These are phyloP conservation scores for Brenthis daphne DNA, from an alignment of 2,888 invertebrate genomes.

Conservation along the genomic window DNA sequence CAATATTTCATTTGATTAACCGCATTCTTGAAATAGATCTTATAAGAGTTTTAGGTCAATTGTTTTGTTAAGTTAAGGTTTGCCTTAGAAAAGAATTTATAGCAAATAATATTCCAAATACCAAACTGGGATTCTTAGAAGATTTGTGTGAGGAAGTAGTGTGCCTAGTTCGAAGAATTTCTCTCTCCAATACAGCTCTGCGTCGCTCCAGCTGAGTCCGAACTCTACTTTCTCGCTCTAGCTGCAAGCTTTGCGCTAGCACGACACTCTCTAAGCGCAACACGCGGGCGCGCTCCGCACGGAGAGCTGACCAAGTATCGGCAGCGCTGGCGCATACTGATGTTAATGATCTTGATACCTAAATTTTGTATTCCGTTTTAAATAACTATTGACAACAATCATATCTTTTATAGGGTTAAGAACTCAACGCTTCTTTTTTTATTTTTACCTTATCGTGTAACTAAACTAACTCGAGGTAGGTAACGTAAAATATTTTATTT, in stretches of 20 bases:
- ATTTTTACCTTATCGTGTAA: no score
- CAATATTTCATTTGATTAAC: no score
- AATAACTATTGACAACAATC: not conserved
- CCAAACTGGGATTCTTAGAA: constrained; percentile 51
- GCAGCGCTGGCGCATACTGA: constrained; percentile 62
- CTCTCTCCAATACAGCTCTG: constrained; percentile 62
- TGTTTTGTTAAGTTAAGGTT: no score
- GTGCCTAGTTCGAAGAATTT: constrained; percentile 54
- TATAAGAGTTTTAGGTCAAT: no score
- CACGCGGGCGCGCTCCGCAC: constrained; percentile 67
- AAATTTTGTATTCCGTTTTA: not conserved
- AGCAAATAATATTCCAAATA: constrained; percentile 12
- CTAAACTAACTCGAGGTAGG: no score
- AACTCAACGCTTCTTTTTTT: no score
- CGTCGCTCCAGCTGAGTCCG: constrained; percentile 70
- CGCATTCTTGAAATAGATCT: no score
- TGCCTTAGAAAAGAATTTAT: not conserved
- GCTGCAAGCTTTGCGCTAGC: constrained; percentile 63
- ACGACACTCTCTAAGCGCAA: constrained; percentile 68
- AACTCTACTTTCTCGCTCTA: constrained; percentile 66
- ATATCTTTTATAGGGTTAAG: no score
- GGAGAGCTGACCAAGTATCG: constrained; percentile 69
- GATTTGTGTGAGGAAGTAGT: constrained; percentile 38
- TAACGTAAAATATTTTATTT: no score
- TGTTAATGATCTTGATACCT: constrained; percentile 65